Base-by-base conservation (phyloP, 1,140 invertebrate genomes). In the Alviniconcha marisindica region DNA sequence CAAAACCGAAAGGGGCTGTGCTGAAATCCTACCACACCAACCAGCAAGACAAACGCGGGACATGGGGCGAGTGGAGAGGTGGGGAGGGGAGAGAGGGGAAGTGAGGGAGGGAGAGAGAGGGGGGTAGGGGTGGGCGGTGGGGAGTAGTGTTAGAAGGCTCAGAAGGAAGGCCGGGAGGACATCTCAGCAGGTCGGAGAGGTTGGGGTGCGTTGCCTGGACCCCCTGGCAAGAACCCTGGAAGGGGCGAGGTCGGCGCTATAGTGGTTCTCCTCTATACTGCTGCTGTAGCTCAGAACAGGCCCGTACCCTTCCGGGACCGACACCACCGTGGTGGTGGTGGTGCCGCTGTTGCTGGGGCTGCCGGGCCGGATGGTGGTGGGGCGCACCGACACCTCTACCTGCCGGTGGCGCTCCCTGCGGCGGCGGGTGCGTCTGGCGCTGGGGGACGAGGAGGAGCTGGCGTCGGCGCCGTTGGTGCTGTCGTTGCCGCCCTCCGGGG, bases 241-340 rank as follows among this genome's bases (percentile, higher is more conserved):
- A n/a, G n/a, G n/a, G n/a, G n/a, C n/a, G n/a, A n/a, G n/a, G n/a
- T n/a, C n/a, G n/a, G n/a, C 18, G 18, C 44, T 48, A 48, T 87
- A 87, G 71, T 87, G 88, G 80, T 86, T 88, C 63, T 92, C 90
- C 48, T 91, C 90, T 83, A 91, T 89, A 79, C 90, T 91, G 86
- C 89, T 91, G 84, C 89, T 91, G 83, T 89, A 90, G 15, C 88
- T 88, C 56, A 91, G 83, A 36, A 89, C 82, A 14, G 90, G 87
- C 31, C 74, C 85, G 82, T 86, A 82, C 83, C 84, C 85, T 81
- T 88, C 81, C 24, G 87, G 79, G 48, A 73, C 56, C 83, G 66
- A 51, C 24, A 69, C 60, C n/a, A 74, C 69, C 31, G 84, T 79
- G 63, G 82, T 73, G 69, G 85, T 78, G 54, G 81, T 74, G 48